phyloP scores from a whole-genome alignment of 2,113 vertebrate species.

The Calyptomena viridis region DNA sequence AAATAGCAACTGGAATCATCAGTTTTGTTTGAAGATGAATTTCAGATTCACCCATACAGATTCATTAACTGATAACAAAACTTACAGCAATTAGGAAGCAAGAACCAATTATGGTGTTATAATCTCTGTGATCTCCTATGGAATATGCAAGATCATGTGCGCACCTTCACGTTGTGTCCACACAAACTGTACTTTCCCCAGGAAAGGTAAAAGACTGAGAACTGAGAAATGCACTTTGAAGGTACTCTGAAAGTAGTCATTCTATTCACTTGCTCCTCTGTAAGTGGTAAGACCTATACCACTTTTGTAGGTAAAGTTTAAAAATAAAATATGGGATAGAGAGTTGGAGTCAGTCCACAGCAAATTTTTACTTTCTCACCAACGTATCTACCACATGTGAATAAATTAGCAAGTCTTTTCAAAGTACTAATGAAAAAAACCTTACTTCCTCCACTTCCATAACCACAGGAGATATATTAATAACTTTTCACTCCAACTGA shows the following conservation, averaged over 20 bases:
- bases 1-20: background rate
- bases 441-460: background rate
- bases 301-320: background rate
- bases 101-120: background rate
- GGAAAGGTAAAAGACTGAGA: background rate
- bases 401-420: background rate
- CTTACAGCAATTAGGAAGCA: background rate
- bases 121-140: background rate
- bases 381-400: background rate
- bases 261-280: background rate
- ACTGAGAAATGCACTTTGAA: background rate
- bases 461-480: background rate
- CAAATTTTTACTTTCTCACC: background rate
- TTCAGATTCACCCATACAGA: background rate
- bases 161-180: rapidly evolving
- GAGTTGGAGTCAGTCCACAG: background rate
- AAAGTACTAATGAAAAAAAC: background rate
- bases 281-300: background rate
- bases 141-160: background rate
- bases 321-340: background rate
- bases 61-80: background rate
- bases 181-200: background rate
- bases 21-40: background rate
- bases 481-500: background rate
- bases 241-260: background rate